phyloP scores from a whole-genome alignment of 2,113 vertebrate species.

The Sprattus sprattus region DNA sequence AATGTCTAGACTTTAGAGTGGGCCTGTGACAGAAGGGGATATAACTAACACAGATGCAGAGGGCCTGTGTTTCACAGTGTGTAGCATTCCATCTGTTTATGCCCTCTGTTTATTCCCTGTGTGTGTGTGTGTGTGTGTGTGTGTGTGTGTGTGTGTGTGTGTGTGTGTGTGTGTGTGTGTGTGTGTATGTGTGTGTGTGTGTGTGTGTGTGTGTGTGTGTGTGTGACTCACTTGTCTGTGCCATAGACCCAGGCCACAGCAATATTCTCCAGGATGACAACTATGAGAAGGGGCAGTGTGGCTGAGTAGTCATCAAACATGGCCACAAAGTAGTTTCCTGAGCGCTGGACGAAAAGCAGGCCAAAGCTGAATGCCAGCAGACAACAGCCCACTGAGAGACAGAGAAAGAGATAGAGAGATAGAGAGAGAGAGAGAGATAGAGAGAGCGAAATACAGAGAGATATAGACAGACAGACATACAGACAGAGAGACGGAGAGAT shows the following conservation, averaged over 20 bases:
- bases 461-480: neutral
- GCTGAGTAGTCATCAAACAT: slow-evolving; percentile 99
- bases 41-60: neutral
- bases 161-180: neutral
- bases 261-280: slow-evolving; percentile 92
- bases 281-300: slow-evolving; percentile 89
- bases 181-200: neutral
- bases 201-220: neutral
- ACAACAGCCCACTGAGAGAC: slow-evolving; percentile 84
- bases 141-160: too few relatives aligned
- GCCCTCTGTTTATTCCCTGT: neutral
- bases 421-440: neutral
- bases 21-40: too few relatives aligned
- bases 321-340: slow-evolving; percentile 94
- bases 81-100: neutral
- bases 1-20: too few relatives aligned
- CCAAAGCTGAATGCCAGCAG: slow-evolving; percentile 87
- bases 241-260: slow-evolving; percentile 91
- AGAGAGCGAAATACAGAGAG: neutral
- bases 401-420: neutral
- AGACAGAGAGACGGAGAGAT: neutral
- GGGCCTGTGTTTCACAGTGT: neutral
- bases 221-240: slow-evolving; percentile 84
- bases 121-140: neutral
- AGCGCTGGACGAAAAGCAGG: slow-evolving; percentile 92